Base-by-base conservation (phyloP, 1,140 invertebrate species). In the Trachelipus rathkii region DNA sequence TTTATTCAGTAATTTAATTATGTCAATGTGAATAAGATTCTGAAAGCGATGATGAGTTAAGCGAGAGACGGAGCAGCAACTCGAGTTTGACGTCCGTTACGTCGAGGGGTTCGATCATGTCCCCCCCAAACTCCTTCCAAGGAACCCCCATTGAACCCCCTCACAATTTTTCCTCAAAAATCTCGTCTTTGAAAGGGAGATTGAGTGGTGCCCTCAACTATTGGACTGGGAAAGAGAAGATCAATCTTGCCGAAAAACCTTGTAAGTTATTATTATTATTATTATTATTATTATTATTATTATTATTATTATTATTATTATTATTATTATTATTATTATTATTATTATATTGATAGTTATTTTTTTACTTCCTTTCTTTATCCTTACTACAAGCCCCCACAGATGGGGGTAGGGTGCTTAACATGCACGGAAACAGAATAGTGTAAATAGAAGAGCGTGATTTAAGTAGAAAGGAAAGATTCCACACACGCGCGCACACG, bases 191-290 rank as follows among this genome's bases (percentile, higher is more conserved):
- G n/a, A 84, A 82, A 78, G 82, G 82, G 10, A 76, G 79, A 44
- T 76, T 83, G 21, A 74, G 78, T 44, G 82, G 82, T 15, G 82
- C 82, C 15, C 75, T 82, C 69, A 81, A 73, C 44, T 83, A 82
- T 43, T 83, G 82, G 82, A 78, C 82, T 4, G 79, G 81, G 15
- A 75, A 71, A 33, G 81, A 82, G 43, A 81, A 81, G 21, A 75
- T 77, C 8, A 77, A 72, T 44, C 72, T 75, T 6, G 75, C 76
- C 21, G 80, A 79, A 45, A 81, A 81, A 45, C 75, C 78, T 24
- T 79, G 78, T 79, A 46, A 67, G 74, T 78, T 45, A 60, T 33
- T 33, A 33, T 33, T 33, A 33, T 33, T 33, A 33, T 33, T 33
- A 68, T 68, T 68, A 68, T 68, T n/a, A 13, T 68, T 68, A 68